Conservation (phyloP, 1,140 invertebrate genomes). For the Lordiphosa clarofinis region DNA sequence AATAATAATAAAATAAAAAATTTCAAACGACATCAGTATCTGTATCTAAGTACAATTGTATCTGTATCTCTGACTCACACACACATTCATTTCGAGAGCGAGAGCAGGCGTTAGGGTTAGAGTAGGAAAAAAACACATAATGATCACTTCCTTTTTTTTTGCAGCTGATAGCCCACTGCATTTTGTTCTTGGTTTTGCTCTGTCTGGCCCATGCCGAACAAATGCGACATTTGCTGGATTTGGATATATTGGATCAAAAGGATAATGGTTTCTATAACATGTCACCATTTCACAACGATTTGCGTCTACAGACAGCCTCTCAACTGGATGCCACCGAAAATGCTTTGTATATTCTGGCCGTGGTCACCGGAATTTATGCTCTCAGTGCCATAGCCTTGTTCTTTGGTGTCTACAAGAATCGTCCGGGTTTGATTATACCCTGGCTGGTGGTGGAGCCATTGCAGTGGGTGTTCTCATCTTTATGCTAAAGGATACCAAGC, state of each 20-base stretch:
- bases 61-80: too few species aligned
- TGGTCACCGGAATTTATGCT: conserved; percentile 49
- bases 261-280: conserved; percentile 73
- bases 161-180: conserved; percentile 68
- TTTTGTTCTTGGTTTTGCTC: conserved; percentile 67
- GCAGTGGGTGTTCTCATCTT: conserved; percentile 49
- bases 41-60: too few species aligned
- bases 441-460: conserved; percentile 66
- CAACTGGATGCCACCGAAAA: conserved; percentile 68
- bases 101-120: too few species aligned
- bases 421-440: conserved; percentile 61
- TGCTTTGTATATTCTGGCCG: conserved; percentile 56
- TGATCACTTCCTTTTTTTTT: not conserved
- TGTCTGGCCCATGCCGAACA: conserved; percentile 75
- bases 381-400: conserved; percentile 64
- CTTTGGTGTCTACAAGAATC: conserved; percentile 71
- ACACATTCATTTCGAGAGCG: too few species aligned
- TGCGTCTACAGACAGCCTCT: conserved; percentile 61
- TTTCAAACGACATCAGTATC: too few species aligned
- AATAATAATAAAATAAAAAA: too few species aligned
- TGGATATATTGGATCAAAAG: conserved; percentile 76
- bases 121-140: too few species aligned
- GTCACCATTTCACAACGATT: conserved; percentile 65
- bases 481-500: conserved; percentile 56
- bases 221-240: conserved; percentile 63